These are phyloP conservation scores for Chrysemys picta DNA, from an alignment of 2,113 vertebrate species.

Conservation along the genomic window DNA sequence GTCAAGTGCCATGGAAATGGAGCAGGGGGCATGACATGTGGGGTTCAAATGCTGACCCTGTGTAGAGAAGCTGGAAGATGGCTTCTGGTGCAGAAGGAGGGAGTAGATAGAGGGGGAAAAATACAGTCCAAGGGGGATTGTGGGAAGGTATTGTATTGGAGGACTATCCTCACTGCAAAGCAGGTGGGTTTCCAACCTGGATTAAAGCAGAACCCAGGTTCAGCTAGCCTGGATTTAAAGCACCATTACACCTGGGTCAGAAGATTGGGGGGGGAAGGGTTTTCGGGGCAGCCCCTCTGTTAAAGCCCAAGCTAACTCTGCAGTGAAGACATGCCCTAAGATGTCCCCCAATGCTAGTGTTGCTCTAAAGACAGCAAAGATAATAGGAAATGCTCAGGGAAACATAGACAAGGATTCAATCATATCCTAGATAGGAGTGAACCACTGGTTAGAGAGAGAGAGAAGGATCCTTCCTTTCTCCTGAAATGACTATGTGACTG, in stretches of 20 bases:
- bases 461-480: neutral
- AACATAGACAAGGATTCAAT: neutral
- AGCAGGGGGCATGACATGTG: neutral
- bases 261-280: neutral
- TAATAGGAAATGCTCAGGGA: neutral
- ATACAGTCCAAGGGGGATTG: neutral
- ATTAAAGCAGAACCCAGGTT: neutral
- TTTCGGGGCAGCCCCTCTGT: neutral
- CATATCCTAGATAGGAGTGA: neutral
- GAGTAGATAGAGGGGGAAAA: neutral
- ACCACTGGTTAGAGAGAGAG: neutral
- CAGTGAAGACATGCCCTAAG: neutral
- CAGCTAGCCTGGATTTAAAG: neutral
- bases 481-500: neutral
- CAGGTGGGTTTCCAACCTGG: neutral
- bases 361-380: neutral
- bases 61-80: neutral
- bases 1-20: rapidly evolving
- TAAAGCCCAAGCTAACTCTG: neutral
- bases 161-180: neutral
- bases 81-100: neutral
- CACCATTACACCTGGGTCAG: neutral
- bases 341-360: neutral
- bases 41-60: neutral
- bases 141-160: neutral